These are phyloP conservation scores for Piezodorus guildinii DNA, from an alignment of 1,140 invertebrate genomes.

Conservation along the genomic window DNA sequence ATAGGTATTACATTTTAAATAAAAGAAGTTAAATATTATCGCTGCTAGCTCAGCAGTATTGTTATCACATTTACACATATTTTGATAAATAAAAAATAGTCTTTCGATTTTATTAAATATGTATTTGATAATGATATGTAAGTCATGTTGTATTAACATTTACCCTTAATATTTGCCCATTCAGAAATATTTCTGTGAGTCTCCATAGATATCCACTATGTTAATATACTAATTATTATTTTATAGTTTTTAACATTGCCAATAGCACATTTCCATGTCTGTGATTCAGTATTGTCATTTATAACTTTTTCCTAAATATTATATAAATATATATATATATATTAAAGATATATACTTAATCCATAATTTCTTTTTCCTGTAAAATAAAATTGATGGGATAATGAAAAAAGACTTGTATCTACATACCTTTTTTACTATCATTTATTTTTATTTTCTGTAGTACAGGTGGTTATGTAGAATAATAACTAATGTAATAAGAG, in stretches of 20 bases:
- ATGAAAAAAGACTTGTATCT: not conserved
- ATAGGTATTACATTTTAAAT: not conserved
- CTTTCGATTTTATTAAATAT: not conserved
- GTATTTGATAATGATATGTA: constrained; percentile 2
- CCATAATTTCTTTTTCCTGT: not conserved
- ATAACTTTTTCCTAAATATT: not conserved
- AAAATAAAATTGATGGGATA: constrained; percentile 2
- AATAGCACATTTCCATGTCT: not conserved
- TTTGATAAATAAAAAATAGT: constrained; percentile 6
- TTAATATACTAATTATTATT: not conserved
- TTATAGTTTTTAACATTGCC: not conserved
- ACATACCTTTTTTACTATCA: no score
- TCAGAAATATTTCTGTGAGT: not conserved
- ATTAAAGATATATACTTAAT: not conserved
- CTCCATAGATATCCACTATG: not conserved
- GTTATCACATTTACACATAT: constrained; percentile 5
- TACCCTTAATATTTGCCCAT: not conserved
- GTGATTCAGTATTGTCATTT: not conserved
- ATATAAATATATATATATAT: not conserved
- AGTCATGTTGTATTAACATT: not conserved
- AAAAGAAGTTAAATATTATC: not conserved
- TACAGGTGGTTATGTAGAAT: no score
- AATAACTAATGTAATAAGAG: no score
- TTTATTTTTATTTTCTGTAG: no score
- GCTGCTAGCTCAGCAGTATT: not conserved